phyloP scores from a whole-genome alignment of 2,113 vertebrate species.

The Urocolius indicus region DNA sequence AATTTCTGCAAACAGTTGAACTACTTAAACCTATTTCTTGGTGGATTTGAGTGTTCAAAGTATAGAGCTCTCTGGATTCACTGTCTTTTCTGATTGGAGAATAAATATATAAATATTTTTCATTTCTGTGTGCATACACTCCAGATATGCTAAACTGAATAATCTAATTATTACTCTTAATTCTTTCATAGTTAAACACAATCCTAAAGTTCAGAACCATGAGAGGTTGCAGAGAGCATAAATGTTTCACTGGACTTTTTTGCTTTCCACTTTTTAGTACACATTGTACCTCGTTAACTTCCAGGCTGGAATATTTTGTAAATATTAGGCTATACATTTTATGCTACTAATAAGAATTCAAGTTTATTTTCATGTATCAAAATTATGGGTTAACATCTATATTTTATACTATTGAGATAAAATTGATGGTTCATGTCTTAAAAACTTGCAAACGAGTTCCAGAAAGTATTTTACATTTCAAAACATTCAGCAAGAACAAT shows the following conservation, averaged over 20 bases:
- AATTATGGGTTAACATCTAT: neutral
- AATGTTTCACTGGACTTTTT: neutral
- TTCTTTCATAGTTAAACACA: neutral
- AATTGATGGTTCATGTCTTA: neutral
- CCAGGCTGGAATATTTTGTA: neutral
- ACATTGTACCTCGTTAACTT: neutral
- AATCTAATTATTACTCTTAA: neutral
- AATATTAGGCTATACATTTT: neutral
- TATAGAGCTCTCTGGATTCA: neutral
- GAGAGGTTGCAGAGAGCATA: neutral
- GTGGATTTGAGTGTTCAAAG: neutral
- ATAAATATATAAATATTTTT: no score
- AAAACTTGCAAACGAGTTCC: neutral
- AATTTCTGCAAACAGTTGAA: no score
- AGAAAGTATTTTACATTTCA: neutral
- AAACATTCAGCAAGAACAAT: neutral
- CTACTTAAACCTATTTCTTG: no score
- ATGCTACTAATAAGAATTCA: neutral
- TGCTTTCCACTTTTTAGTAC: neutral
- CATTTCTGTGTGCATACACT: neutral
- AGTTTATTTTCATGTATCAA: neutral
- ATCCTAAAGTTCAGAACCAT: neutral
- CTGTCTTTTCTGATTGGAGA: no score
- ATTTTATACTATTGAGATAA: neutral
- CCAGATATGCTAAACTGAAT: neutral